Conservation (phyloP, 2,888 invertebrate genomes). For the Hydraecia micacea region DNA sequence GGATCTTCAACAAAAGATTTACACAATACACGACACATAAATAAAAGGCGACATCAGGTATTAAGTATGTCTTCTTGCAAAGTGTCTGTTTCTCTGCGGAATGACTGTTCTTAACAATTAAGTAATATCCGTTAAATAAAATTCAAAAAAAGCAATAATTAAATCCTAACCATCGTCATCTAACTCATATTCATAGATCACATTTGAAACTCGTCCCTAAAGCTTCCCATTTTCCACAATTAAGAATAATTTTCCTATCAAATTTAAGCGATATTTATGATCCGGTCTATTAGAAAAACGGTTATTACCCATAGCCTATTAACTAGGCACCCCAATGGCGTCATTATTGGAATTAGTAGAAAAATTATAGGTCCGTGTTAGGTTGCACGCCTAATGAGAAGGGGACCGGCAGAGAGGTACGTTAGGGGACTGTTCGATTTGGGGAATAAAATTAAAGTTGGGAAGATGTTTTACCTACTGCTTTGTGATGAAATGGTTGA, state of each 20-base stretch:
- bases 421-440: not conserved
- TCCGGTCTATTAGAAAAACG: conserved; percentile 49
- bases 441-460: conserved; percentile 17
- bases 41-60: no score
- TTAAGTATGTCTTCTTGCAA: no score
- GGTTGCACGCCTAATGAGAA: conserved; percentile 57
- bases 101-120: no score
- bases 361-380: conserved; percentile 57
- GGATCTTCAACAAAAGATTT: no score
- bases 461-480: conserved; percentile 2
- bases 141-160: not conserved
- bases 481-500: conserved; percentile 1
- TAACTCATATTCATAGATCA: not conserved
- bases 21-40: no score
- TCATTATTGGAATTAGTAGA: conserved; percentile 57
- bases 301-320: conserved; percentile 50
- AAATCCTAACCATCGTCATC: no score
- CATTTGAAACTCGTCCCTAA: not conserved
- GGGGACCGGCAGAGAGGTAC: conserved; percentile 37
- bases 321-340: conserved; percentile 45
- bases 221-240: not conserved
- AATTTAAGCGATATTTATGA: conserved; percentile 30
- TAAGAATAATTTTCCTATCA: conserved; percentile 17
- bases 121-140: no score
- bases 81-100: no score